phyloP scores from a whole-genome alignment of 1,140 invertebrate genomes.

The Leptopilina clavipes region DNA sequence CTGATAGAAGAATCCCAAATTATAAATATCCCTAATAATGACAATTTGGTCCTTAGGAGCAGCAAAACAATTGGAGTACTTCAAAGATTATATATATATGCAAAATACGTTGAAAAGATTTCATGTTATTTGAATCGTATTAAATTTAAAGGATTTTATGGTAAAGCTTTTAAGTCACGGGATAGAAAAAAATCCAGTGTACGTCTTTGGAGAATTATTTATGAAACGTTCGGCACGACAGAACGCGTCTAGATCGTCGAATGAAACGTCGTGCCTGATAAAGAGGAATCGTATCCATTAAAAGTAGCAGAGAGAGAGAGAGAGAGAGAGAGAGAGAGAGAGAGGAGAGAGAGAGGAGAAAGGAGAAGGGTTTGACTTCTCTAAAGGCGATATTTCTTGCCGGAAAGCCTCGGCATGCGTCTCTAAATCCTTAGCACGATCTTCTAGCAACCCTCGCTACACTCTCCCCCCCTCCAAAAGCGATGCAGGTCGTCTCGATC shows the following conservation, averaged over 20 bases:
- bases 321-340: background rate
- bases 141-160: background rate
- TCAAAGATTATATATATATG: too few species aligned
- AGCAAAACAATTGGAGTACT: background rate
- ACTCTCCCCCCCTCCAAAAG: background rate
- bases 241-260: slow-evolving; percentile 33
- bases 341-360: background rate
- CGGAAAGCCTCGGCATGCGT: slow-evolving; percentile 41
- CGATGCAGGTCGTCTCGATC: slow-evolving; percentile 36
- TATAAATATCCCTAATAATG: too few species aligned
- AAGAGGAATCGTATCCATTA: slow-evolving; percentile 50
- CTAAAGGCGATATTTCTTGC: slow-evolving; percentile 47
- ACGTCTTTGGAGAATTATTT: slow-evolving; percentile 13
- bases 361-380: slow-evolving; percentile 43
- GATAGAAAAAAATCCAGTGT: background rate
- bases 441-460: slow-evolving; percentile 30
- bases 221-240: slow-evolving; percentile 26
- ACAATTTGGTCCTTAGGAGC: background rate
- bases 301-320: slow-evolving; percentile 42
- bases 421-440: slow-evolving; percentile 54
- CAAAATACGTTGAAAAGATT: background rate
- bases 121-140: slow-evolving; percentile 1
- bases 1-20: too few species aligned
- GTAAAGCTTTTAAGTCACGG: background rate
- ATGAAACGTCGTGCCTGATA: slow-evolving; percentile 42